Base-by-base conservation (phyloP, 2,888 invertebrate species). In the Atethmia centrago region DNA sequence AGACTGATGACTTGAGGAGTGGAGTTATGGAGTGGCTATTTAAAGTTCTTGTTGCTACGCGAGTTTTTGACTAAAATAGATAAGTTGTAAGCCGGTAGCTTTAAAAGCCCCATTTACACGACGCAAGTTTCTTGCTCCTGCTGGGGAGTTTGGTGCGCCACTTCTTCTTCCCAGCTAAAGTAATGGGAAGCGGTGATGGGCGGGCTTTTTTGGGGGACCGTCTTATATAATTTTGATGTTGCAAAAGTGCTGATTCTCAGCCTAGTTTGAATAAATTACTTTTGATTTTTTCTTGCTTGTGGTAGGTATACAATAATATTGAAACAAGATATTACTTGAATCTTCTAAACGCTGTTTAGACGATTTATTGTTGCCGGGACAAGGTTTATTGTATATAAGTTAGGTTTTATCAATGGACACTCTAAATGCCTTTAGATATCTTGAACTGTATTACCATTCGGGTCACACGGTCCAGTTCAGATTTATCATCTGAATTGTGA, bases 1-100 rank as follows among this genome's bases (percentile, higher is more conserved):
- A 81, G 86, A 82, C 79, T 82, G 68, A 85, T 84, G 72, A 62
- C 40, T 40, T 21, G 40, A 74, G 49, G 53, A 56, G 42, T 58
- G 25, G 12, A 40, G 25, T 53, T 67, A 64, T 70, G 31, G 42
- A 31, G 63, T 28, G 36, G 16, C 19, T 65, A 45, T 70, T 55
- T 51, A n/a, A 70, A 28, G 31, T 12, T 42, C 47, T 25, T 14
- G 40, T 56, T 55, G 25, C 0, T 42, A n/a, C 14, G n/a, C 40
- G n/a, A 9, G 16, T 53, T 51, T 8, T 40, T 9, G 21, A n/a
- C 14, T 36, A 28, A 47, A 21, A n/a, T n/a, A 28, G 12, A 19
- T 62, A 7, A 61, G 40, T 42, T 42, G 61, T 25, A 19, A 25
- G 42, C 51, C n/a, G n/a, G 42, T 62, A 42, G 42, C 21, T 31